Percentiles rank a stretch among this genome's conserved stretches.
These are phyloP conservation scores for Toxotes lorentzi DNA, from an alignment of 2,797 vertebrate species.

Conservation along the genomic window DNA sequence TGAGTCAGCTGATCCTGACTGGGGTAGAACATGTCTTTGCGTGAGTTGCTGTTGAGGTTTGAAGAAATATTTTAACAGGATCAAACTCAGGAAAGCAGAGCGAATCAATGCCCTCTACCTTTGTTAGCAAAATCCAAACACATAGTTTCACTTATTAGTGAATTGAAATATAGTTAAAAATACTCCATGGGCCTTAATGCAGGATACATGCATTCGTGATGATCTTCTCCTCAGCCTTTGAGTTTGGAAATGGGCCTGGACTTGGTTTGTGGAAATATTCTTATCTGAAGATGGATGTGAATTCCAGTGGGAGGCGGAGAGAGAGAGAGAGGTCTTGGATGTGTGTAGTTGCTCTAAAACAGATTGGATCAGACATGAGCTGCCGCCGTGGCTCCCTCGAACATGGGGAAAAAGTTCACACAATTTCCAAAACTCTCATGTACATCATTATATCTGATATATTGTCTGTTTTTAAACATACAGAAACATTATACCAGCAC, in stretches of 20 bases:
- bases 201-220: background rate
- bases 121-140: conserved; percentile 10
- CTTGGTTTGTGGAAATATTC: background rate
- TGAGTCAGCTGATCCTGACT: background rate
- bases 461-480: background rate
- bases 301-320: background rate
- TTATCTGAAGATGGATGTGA: background rate
- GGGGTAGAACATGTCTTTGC: background rate
- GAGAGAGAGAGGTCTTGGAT: too few relatives aligned
- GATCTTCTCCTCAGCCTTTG: background rate
- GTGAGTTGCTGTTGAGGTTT: background rate
- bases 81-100: conserved; percentile 13
- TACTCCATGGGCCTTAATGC: too few relatives aligned
- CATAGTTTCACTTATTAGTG: background rate
- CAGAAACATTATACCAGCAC: background rate
- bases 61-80: background rate
- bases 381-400: background rate
- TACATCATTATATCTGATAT: background rate
- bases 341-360: background rate
- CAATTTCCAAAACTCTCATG: background rate
- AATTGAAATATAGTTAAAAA: background rate
- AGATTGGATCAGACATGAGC: background rate
- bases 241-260: background rate
- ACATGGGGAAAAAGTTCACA: background rate
- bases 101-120: background rate